A percentile compares a stretch with the other conserved stretches of the same genome.
Evolutionary conservation across 2,888 invertebrate genomes (phyloP).

Genomic region (Caenorhabditis uteleia): DNA sequence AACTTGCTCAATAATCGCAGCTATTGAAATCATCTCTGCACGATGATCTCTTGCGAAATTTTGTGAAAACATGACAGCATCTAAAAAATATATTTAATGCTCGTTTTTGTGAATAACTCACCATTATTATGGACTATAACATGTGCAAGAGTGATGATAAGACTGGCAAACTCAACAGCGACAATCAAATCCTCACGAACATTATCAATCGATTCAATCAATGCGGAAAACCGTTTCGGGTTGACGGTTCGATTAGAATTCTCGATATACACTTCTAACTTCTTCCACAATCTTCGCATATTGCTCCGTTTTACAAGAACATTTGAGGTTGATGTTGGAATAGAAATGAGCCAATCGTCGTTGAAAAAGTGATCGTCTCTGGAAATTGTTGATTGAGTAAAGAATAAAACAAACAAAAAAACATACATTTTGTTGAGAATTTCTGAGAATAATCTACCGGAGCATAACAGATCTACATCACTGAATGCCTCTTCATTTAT

Average conservation of each 20-base stretch:
- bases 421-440: constrained; percentile 29
- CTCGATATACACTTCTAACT: constrained; percentile 17
- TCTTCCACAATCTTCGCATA: constrained; percentile 27
- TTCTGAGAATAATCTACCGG: constrained; percentile 32
- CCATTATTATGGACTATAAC: constrained; percentile 10
- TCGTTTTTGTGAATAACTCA: background rate
- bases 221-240: no score
- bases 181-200: constrained; percentile 22
- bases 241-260: no score
- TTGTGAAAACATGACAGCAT: no score
- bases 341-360: constrained; percentile 18
- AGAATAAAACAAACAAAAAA: background rate
- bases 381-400: constrained; percentile 3
- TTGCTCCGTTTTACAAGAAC: constrained; percentile 19
- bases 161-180: constrained; percentile 21
- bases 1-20: no score
- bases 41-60: no score
- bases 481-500: background rate
- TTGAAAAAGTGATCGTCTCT: constrained; percentile 24
- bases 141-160: constrained; percentile 19
- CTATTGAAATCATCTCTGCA: no score
- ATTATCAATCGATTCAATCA: constrained; percentile 15
- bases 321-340: constrained; percentile 14
- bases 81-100: background rate
- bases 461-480: constrained; percentile 7